phyloP scores from a whole-genome alignment of 2,888 invertebrate genomes.

The Ramazzottius varieornatus region DNA sequence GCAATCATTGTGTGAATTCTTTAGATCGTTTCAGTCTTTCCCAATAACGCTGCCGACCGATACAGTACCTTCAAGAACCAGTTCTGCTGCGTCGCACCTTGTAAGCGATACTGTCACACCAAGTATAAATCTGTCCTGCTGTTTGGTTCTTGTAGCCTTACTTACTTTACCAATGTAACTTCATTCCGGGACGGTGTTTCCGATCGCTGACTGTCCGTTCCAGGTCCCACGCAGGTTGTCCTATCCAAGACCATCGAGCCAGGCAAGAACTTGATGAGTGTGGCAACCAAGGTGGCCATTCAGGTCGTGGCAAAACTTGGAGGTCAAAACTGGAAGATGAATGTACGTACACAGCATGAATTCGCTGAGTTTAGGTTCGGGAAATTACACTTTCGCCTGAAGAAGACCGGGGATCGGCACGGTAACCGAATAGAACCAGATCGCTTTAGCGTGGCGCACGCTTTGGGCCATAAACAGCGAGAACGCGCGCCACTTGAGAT shows the following conservation, averaged over 20 bases:
- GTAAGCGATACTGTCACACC: not conserved
- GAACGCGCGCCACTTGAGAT: too few species aligned
- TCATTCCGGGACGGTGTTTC: too few species aligned
- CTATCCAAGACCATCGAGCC: conserved; percentile 17
- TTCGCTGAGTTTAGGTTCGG: too few species aligned
- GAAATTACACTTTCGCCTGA: too few species aligned
- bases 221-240: conserved; percentile 23
- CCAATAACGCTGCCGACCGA: conserved; percentile 22
- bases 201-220: too few species aligned
- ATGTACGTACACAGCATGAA: not conserved
- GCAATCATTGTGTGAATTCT: too few species aligned
- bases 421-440: too few species aligned
- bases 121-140: not conserved
- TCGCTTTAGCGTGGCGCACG: too few species aligned
- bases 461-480: not conserved
- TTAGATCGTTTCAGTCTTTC: conserved; percentile 16
- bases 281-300: conserved; percentile 25
- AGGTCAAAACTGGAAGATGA: conserved; percentile 22
- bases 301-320: conserved; percentile 27
- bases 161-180: not conserved
- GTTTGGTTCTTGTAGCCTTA: not conserved
- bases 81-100: conserved; percentile 17
- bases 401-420: too few species aligned
- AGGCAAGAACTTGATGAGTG: conserved; percentile 20
- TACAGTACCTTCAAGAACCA: conserved; percentile 25